Percentiles rank a stretch among this genome's conserved stretches.
These are phyloP conservation scores for Halcyon senegalensis DNA, from an alignment of 2,113 vertebrate genomes.

Conservation along the genomic window DNA sequence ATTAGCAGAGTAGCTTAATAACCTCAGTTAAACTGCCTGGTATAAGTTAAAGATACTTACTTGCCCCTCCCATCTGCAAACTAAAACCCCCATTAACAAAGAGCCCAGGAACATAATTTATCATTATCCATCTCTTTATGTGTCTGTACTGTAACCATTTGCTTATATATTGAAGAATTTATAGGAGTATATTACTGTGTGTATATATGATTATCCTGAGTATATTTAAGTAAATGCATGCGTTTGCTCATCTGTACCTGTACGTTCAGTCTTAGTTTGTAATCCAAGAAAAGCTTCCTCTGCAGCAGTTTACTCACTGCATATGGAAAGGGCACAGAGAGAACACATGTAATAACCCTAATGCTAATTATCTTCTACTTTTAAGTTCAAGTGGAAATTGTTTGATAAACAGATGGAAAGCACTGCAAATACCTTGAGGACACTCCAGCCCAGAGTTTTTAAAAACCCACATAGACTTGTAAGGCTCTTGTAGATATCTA, in stretches of 20 bases:
- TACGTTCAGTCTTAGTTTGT: background rate
- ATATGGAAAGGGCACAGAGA: background rate
- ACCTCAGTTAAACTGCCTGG: background rate
- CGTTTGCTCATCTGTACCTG: background rate
- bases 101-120: background rate
- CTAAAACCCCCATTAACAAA: background rate
- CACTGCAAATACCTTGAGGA: background rate
- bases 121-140: background rate
- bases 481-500: background rate
- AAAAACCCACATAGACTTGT: background rate
- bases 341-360: background rate
- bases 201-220: background rate
- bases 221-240: background rate
- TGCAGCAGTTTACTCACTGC: background rate
- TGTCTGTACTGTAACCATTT: background rate
- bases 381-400: background rate
- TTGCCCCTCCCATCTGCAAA: background rate
- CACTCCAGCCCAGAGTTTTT: background rate
- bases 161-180: background rate
- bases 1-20: background rate
- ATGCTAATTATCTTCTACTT: background rate
- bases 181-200: background rate
- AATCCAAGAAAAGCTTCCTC: background rate
- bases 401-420: constrained; percentile 8
- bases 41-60: background rate